Conservation (phyloP, 2,113 vertebrate genomes). For the Corythaixoides concolor region DNA sequence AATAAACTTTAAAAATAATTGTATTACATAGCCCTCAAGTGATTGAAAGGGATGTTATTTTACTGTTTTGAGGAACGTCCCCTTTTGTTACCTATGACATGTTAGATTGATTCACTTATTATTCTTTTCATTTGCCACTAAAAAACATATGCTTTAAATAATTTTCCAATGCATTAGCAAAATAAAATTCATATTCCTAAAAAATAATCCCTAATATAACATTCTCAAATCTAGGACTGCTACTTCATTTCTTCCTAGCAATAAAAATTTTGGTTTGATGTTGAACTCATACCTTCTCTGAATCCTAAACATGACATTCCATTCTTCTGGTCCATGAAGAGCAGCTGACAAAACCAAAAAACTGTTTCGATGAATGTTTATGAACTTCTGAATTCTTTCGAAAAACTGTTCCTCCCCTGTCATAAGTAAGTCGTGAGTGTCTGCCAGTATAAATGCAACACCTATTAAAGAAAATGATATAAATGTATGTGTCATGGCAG, state of each 20-base stretch:
- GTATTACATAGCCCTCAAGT: not conserved
- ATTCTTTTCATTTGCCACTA: conserved; percentile 1
- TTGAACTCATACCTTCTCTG: conserved; percentile 83
- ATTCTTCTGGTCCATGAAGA: conserved; percentile 80
- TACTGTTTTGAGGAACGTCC: not conserved
- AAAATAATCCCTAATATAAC: not conserved
- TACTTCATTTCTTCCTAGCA: not conserved
- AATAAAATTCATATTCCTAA: conserved; percentile 10
- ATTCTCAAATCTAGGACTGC: not conserved
- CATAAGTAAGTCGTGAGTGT: conserved; percentile 74
- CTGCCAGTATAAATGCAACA: conserved; percentile 86
- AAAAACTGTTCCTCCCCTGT: conserved; percentile 70
- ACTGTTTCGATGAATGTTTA: conserved; percentile 87
- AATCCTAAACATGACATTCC: conserved; percentile 80
- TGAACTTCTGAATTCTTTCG: conserved; percentile 80
- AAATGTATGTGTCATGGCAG: not conserved
- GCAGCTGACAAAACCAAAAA: conserved; percentile 86
- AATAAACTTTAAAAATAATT: not conserved
- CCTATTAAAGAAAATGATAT: conserved; percentile 71
- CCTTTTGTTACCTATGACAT: not conserved
- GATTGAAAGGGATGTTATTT: not conserved
- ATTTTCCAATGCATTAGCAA: not conserved
- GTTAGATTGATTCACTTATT: not conserved
- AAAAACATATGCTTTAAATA: not conserved
- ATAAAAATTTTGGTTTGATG: not conserved